phyloP scores from a whole-genome alignment of 2,888 invertebrate species.

The Cephalotes varians region DNA sequence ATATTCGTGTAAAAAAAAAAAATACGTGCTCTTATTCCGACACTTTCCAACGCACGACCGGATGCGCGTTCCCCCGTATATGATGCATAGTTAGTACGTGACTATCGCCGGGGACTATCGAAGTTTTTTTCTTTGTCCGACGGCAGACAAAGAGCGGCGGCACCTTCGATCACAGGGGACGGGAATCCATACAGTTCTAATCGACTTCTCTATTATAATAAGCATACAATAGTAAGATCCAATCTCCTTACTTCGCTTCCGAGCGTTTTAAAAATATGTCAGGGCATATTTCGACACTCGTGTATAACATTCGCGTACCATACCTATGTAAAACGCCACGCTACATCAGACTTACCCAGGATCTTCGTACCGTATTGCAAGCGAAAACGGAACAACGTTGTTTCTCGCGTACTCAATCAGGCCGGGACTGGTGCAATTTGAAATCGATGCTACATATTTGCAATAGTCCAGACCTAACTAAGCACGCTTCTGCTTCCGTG shows the following conservation, averaged over 20 bases:
- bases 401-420: constrained; percentile 81
- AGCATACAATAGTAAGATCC: constrained; percentile 60
- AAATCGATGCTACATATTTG: constrained; percentile 85
- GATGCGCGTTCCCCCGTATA: constrained; percentile 33
- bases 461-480: constrained; percentile 85
- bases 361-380: background rate
- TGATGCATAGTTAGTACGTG: constrained; percentile 57
- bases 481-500: constrained; percentile 53
- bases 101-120: constrained; percentile 74
- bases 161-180: constrained; percentile 53
- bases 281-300: background rate
- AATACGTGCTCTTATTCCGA: background rate
- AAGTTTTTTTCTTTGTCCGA: constrained; percentile 77
- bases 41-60: constrained; percentile 18
- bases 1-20: constrained; percentile 2
- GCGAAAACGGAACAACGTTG: constrained; percentile 61
- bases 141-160: constrained; percentile 73
- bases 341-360: background rate
- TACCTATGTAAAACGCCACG: background rate
- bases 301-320: constrained; percentile 17
- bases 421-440: constrained; percentile 87
- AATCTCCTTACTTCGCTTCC: constrained; percentile 58
- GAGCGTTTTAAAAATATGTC: constrained; percentile 24
- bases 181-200: constrained; percentile 39
- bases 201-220: constrained; percentile 55